These are phyloP conservation scores for Dromiciops gliroides DNA, from an alignment of 2,113 vertebrate species.

Conservation along the genomic window DNA sequence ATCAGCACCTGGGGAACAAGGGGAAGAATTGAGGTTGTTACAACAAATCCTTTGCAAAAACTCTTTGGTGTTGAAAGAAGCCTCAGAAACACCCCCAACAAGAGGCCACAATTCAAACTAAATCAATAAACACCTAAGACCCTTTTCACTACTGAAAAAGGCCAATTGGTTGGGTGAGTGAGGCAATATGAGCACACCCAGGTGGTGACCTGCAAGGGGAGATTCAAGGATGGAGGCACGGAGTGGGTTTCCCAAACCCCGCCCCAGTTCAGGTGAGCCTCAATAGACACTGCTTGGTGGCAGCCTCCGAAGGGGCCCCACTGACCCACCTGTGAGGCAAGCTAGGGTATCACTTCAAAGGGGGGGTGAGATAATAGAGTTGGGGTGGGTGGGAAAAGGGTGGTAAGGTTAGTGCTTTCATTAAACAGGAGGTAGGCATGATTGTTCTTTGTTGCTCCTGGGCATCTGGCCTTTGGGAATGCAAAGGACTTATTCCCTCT, in stretches of 20 bases:
- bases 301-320: not conserved
- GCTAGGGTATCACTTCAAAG: conserved; percentile 68
- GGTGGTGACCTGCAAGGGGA: conserved; percentile 57
- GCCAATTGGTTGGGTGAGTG: conserved; percentile 27
- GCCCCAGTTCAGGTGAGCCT: conserved; percentile 26
- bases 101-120: conserved; percentile 52
- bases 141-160: conserved; percentile 48
- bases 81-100: conserved; percentile 12
- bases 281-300: conserved; percentile 10
- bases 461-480: not conserved
- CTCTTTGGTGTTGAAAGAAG: conserved; percentile 46
- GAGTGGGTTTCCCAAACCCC: not conserved
- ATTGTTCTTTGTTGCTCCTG: not conserved
- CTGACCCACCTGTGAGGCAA: conserved; percentile 50
- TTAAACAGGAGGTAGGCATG: conserved; percentile 3
- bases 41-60: conserved; percentile 35
- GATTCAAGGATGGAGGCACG: not conserved
- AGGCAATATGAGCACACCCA: conserved; percentile 60
- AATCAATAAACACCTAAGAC: conserved; percentile 24
- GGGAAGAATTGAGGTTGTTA: conserved; percentile 5
- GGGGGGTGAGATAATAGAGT: not conserved
- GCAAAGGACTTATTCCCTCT: conserved; percentile 35
- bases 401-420: conserved; percentile 40
- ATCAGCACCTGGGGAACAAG: not conserved
- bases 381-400: not conserved